Percentiles rank a stretch among this genome's conserved stretches.
These are phyloP conservation scores for Synanthedon myopaeformis DNA, from an alignment of 2,888 invertebrate species.

Conservation along the genomic window DNA sequence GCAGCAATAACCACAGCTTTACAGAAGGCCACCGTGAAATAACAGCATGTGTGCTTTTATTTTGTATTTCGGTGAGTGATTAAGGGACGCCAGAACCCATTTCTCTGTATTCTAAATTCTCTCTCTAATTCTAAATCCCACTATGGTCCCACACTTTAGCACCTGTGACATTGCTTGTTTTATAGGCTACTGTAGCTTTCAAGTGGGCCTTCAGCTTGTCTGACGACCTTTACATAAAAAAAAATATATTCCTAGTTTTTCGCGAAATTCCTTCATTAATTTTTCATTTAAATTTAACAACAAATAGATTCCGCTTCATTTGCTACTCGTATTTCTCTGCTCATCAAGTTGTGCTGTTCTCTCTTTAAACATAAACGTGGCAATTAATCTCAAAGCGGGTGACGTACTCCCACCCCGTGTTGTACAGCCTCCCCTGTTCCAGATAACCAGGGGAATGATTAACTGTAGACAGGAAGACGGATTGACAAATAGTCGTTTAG, in stretches of 20 bases:
- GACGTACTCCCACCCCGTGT: conserved; percentile 31
- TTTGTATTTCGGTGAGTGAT: no score
- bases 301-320: conserved; percentile 15
- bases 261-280: conserved; percentile 4
- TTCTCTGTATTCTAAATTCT: background rate
- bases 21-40: no score
- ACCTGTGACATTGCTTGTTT: background rate
- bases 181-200: background rate
- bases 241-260: background rate
- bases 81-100: no score
- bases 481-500: conserved; percentile 69
- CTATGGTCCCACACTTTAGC: no score
- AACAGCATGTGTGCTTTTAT: no score
- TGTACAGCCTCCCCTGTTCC: conserved; percentile 16
- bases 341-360: conserved; percentile 28
- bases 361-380: conserved; percentile 49
- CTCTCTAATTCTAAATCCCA: background rate
- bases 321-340: conserved; percentile 32
- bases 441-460: conserved; percentile 61
- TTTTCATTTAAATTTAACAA: background rate
- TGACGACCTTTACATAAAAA: background rate
- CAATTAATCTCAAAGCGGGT: conserved; percentile 64
- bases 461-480: conserved; percentile 66
- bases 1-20: no score
- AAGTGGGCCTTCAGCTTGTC: no score